These are phyloP conservation scores for Acanthaster planci DNA, from an alignment of 35 echinoderm and acorn worm species.

Conservation along the genomic window DNA sequence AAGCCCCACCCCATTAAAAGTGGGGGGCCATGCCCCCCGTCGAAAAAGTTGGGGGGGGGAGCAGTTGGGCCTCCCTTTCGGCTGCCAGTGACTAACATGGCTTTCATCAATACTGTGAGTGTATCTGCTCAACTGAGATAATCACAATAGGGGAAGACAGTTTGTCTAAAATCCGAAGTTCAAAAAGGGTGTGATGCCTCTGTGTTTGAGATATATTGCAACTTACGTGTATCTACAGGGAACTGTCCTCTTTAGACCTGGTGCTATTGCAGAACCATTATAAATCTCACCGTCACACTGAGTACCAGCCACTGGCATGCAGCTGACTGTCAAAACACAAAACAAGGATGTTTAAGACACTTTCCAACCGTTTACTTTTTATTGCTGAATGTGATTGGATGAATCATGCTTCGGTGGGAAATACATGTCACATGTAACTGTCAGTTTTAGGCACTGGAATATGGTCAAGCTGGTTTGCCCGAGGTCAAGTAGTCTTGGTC, in stretches of 20 bases:
- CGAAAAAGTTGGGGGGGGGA: too few species aligned
- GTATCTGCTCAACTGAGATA: neutral
- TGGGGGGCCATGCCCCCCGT: neutral
- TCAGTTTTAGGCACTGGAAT: too few species aligned
- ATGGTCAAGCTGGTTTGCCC: too few species aligned
- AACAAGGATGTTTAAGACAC: too few species aligned
- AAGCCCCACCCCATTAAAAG: too few species aligned
- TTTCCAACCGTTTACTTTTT: too few species aligned
- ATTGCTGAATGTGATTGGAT: too few species aligned
- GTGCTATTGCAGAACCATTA: constrained; percentile 16
- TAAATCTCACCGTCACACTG: constrained; percentile 34
- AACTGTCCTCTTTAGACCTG: constrained; percentile 16
- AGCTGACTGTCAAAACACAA: constrained; percentile 21
- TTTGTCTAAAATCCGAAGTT: neutral
- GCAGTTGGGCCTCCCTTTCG: neutral
- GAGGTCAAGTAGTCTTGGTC: too few species aligned
- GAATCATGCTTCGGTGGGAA: too few species aligned
- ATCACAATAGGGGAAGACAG: neutral
- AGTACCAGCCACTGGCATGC: constrained; percentile 33
- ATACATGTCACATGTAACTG: too few species aligned
- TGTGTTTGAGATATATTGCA: neutral
- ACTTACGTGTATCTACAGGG: constrained; percentile 76
- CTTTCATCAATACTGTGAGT: neutral
- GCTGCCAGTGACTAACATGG: neutral
- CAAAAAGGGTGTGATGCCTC: neutral